Conservation (phyloP, 2,888 invertebrate genomes). For the Opisthograptis luteolata region DNA sequence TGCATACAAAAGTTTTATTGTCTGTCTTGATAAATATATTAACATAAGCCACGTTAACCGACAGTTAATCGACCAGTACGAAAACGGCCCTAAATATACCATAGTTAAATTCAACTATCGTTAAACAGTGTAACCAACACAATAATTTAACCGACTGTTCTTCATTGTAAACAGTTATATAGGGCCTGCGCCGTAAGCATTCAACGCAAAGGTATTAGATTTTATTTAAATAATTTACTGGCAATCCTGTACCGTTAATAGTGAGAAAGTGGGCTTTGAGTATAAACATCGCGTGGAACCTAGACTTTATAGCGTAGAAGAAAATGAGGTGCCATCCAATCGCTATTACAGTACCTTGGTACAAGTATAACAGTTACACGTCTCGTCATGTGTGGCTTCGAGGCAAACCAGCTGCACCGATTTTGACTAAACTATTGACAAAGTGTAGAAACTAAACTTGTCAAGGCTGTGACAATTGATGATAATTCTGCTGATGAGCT, state of each 20-base stretch:
- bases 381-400: too few species aligned
- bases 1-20: too few species aligned
- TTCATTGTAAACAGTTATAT: slow-evolving; percentile 20
- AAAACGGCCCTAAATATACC: not conserved
- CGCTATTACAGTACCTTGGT: too few species aligned
- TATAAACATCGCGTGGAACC: slow-evolving; percentile 1
- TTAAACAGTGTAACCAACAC: slow-evolving; percentile 4
- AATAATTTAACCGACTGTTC: slow-evolving; percentile 15
- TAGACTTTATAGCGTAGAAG: not conserved
- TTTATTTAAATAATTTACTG: slow-evolving; percentile 30
- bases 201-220: slow-evolving; percentile 19
- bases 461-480: too few species aligned
- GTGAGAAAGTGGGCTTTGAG: slow-evolving; percentile 18
- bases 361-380: too few species aligned
- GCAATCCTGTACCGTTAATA: slow-evolving; percentile 21
- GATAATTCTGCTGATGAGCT: too few species aligned
- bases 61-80: not conserved
- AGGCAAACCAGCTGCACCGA: too few species aligned
- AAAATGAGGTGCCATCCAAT: too few species aligned
- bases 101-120: not conserved
- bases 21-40: too few species aligned
- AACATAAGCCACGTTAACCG: not conserved
- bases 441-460: too few species aligned
- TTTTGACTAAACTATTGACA: too few species aligned
- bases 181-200: slow-evolving; percentile 16